Percentiles rank a stretch among this genome's conserved stretches.
These are phyloP conservation scores for Dendroctonus ponderosae DNA, from an alignment of 1,140 invertebrate species.

Conservation along the genomic window DNA sequence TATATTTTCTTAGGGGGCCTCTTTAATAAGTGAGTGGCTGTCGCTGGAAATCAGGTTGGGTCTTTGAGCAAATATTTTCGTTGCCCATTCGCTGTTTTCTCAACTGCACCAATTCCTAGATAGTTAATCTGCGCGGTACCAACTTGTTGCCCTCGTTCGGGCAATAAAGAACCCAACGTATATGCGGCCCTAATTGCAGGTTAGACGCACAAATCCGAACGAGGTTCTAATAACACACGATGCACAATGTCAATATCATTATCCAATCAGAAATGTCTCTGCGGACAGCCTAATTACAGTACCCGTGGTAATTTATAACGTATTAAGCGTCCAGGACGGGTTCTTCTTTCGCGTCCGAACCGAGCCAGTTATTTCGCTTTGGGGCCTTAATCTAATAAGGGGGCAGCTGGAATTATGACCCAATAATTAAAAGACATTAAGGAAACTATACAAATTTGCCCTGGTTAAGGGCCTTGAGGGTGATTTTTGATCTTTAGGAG, in stretches of 20 bases:
- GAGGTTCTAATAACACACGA: constrained; percentile 47
- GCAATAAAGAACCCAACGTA: no score
- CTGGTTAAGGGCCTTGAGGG: no score
- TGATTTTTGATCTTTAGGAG: no score
- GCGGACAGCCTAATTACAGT: constrained; percentile 50
- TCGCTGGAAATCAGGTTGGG: no score
- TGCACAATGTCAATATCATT: constrained; percentile 51
- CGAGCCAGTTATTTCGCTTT: constrained; percentile 6
- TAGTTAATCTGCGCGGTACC: no score
- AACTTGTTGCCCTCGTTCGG: no score
- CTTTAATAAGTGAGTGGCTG: no score
- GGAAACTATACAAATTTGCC: not conserved
- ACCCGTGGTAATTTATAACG: constrained; percentile 49
- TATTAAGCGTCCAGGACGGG: constrained; percentile 45
- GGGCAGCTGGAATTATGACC: constrained; percentile 6
- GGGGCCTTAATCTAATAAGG: constrained; percentile 10
- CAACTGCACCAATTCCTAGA: no score
- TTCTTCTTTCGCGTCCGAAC: constrained; percentile 22
- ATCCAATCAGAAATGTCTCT: constrained; percentile 51
- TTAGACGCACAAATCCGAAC: constrained; percentile 37
- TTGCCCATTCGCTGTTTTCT: no score
- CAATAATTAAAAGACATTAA: constrained; percentile 9
- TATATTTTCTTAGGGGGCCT: no score
- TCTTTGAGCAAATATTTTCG: no score
- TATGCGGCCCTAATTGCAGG: constrained; percentile 39